These are phyloP conservation scores for Acanthococcus lagerstroemiae DNA, from an alignment of 2,888 invertebrate genomes.

Conservation along the genomic window DNA sequence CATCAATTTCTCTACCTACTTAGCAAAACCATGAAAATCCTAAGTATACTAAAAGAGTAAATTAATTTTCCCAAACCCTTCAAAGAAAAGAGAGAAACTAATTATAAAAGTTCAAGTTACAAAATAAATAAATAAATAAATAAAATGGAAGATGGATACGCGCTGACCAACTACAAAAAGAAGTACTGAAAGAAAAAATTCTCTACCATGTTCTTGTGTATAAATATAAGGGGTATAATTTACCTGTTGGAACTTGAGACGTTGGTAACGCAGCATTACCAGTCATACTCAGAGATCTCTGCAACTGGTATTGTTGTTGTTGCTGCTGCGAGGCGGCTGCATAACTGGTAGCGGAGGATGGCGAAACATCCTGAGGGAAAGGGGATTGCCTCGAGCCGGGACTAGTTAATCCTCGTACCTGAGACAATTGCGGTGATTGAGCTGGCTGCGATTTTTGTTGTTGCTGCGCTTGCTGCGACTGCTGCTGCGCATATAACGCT, in stretches of 20 bases:
- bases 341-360: slow-evolving; percentile 41
- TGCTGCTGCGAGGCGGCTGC: slow-evolving; percentile 40
- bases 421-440: slow-evolving; percentile 35
- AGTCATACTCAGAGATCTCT: slow-evolving; percentile 50
- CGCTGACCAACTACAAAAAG: slow-evolving; percentile 14
- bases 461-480: slow-evolving; percentile 37
- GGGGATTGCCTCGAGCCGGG: slow-evolving; percentile 49
- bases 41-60: too few relatives aligned
- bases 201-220: too few relatives aligned
- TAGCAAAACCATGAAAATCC: too few relatives aligned
- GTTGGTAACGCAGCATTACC: slow-evolving; percentile 2
- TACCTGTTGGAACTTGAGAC: slow-evolving; percentile 22
- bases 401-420: slow-evolving; percentile 45
- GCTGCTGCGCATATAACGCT: slow-evolving; percentile 32
- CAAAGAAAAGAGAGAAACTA: not conserved
- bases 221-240: not conserved
- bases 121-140: not conserved
- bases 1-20: too few relatives aligned
- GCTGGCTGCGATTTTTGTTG: slow-evolving; percentile 36
- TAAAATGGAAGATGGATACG: slow-evolving; percentile 15
- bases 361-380: slow-evolving; percentile 44
- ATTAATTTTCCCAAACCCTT: too few relatives aligned
- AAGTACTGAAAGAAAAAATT: slow-evolving; percentile 1
- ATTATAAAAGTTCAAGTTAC: not conserved
- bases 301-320: slow-evolving; percentile 48